phyloP scores from a whole-genome alignment of 2,113 vertebrate species.

The Notarius quadriscutis region DNA sequence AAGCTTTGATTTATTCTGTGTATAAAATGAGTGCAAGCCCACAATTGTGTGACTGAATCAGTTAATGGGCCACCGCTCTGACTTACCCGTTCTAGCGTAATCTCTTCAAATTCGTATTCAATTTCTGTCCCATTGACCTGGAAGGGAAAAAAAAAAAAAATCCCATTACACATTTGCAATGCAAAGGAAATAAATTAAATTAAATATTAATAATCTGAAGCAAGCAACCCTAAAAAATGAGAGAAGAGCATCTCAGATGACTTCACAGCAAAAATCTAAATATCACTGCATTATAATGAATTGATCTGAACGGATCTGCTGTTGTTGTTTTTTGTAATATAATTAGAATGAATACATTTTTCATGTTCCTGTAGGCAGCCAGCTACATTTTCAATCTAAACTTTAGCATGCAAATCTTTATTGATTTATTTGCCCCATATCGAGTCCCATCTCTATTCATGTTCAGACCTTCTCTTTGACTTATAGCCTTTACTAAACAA shows the following conservation, averaged over 20 bases:
- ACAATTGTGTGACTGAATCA: neutral
- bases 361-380: constrained; percentile 1
- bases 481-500: neutral
- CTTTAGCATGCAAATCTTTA: constrained; percentile 46
- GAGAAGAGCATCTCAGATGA: neutral
- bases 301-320: neutral
- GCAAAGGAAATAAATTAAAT: constrained; percentile 13
- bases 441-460: neutral
- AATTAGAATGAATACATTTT: neutral
- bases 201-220: constrained; percentile 6
- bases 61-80: neutral
- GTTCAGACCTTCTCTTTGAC: neutral
- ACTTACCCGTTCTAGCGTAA: constrained; percentile 95
- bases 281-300: neutral
- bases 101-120: constrained; percentile 99
- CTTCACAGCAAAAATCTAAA: neutral
- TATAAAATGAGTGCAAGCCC: neutral
- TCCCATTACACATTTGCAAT: constrained; percentile 35
- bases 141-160: constrained; percentile 55
- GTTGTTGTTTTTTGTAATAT: neutral
- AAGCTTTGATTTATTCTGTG: neutral
- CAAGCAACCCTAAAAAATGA: constrained; percentile 5
- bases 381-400: constrained; percentile 24
- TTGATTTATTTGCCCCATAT: constrained; percentile 20
- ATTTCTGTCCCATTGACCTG: constrained; percentile 98